Evolutionary conservation across 2,888 invertebrate genomes (phyloP).

Genomic region (Sturmia bella): DNA sequence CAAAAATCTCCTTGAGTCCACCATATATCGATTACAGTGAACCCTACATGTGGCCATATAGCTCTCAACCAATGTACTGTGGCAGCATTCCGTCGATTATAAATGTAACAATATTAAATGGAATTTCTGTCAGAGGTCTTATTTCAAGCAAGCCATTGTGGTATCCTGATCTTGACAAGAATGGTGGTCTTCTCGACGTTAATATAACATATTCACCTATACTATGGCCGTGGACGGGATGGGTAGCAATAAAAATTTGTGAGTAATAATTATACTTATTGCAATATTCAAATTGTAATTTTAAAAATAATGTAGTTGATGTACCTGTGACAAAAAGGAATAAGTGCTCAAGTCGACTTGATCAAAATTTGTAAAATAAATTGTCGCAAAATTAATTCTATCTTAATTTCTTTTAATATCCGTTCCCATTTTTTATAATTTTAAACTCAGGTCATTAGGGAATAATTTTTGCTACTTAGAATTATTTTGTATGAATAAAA

Average conservation of each 20-base stretch:
- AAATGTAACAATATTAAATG: slow-evolving; percentile 97
- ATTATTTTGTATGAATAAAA: no score
- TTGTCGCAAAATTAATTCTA: no score
- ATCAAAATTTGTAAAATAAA: no score
- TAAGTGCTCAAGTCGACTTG: no score
- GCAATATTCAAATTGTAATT: no score
- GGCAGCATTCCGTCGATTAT: slow-evolving; percentile 93
- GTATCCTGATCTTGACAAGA: slow-evolving; percentile 93
- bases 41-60: slow-evolving; percentile 99
- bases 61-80: slow-evolving; percentile 95
- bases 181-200: slow-evolving; percentile 90
- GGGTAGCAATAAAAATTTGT: slow-evolving; percentile 90
- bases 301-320: no score
- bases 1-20: slow-evolving; percentile 86
- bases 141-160: slow-evolving; percentile 85
- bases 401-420: no score
- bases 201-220: slow-evolving; percentile 89
- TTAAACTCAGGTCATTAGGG: no score
- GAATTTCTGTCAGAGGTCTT: slow-evolving; percentile 93
- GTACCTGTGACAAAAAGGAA: no score
- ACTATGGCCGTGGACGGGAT: slow-evolving; percentile 99
- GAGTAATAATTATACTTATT: slow-evolving; percentile 65
- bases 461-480: no score
- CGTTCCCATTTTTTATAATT: no score
- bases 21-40: slow-evolving; percentile 96